Evolutionary conservation across 2,888 invertebrate species (phyloP), one percentile per base, ranked within the genome.

Genomic region (Andrena praecox): DNA sequence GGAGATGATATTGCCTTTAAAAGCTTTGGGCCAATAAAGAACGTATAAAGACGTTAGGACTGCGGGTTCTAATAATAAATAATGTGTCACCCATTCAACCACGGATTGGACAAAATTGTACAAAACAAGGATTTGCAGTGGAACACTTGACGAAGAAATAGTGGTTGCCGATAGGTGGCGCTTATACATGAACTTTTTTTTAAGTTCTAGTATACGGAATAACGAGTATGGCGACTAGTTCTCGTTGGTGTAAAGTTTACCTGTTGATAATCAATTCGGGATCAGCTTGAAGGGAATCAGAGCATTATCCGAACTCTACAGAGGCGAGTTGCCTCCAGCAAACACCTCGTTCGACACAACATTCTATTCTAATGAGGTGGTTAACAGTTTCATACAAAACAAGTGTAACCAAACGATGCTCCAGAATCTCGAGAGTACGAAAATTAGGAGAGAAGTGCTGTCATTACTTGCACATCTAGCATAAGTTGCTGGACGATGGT

Each of bases 361-460:
- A 66, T 82, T 77, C 68, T 76, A 70, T 60, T 82, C 74, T 70
- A 72, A 69, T 67, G 75, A 63, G 78, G 42, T 81, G 83, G 72
- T 68, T 66, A 77, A 81, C 80, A 82, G 82, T 90, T 90, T 90
- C 90, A 90, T 85, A 90, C 87, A 90, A 68, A 86, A 91, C 77
- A 78, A 68, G 67, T 73, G 79, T 80, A 76, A 72, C 66, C 64
- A 80, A 85, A 81, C 77, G 76, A 89, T 87, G 89, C 78, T 71
- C 56, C 76, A 80, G 76, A 81, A 68, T 82, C 85, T 75, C 62
- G 71, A 78, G 78, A 68, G 66, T 69, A 76, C 69, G 74, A 84
- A 82, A 85, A 78, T 79, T 84, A 80, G 72, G 42, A 81, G 69
- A 83, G 76, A 77, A 73, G 71, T 80, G 42, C 73, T 89, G 86